A percentile compares a stretch with the other conserved stretches of the same genome.
These are phyloP conservation scores for Meloidogyne chitwoodi DNA, from an alignment of 1,140 invertebrate species.

Conservation along the genomic window DNA sequence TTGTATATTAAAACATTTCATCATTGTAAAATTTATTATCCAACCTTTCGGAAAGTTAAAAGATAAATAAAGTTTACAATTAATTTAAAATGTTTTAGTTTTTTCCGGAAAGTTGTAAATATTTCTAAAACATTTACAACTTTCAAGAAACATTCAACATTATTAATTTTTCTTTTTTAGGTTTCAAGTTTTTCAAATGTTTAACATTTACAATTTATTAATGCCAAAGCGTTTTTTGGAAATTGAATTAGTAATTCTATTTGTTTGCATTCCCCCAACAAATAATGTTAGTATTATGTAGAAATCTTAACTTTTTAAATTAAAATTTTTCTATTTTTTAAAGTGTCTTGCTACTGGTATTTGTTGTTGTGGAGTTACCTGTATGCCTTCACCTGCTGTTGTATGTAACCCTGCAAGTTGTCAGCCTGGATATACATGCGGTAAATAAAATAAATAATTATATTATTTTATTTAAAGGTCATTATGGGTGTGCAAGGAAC, in stretches of 20 bases:
- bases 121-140: not conserved
- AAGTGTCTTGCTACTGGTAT: conserved; percentile 4
- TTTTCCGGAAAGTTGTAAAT: not conserved
- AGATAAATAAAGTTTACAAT: not conserved
- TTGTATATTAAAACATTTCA: no score
- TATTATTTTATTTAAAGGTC: conserved; percentile 13
- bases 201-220: not conserved
- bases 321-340: not conserved
- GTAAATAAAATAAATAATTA: not conserved
- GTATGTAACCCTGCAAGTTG: conserved; percentile 30
- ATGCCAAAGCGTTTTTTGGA: not conserved
- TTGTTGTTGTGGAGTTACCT: conserved; percentile 22
- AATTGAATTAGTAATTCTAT: not conserved
- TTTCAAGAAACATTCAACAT: not conserved
- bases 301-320: no score
- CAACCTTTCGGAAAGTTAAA: no score
- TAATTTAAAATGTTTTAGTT: not conserved
- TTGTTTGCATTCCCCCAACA: not conserved
- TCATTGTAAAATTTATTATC: no score
- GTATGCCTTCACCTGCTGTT: conserved; percentile 24
- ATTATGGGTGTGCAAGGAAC: conserved; percentile 49
- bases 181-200: not conserved
- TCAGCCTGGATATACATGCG: conserved; percentile 47
- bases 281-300: not conserved
- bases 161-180: not conserved